phyloP scores from a whole-genome alignment of 2,113 vertebrate genomes.

The Prunella himalayana region DNA sequence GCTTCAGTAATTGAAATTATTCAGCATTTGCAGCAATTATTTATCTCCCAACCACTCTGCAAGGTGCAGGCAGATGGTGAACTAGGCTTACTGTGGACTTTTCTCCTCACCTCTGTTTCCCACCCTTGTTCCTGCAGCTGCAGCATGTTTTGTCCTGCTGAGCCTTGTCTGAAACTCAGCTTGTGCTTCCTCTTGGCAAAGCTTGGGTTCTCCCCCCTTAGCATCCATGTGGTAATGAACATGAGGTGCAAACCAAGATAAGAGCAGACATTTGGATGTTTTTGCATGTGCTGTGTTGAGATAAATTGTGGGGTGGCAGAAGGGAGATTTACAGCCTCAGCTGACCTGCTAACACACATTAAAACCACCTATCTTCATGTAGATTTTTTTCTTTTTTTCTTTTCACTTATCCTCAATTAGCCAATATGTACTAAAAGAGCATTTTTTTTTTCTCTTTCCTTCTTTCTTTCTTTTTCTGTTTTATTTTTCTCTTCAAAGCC shows the following conservation, averaged over 20 bases:
- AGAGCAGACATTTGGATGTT: slow-evolving; percentile 14
- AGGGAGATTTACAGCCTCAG: neutral
- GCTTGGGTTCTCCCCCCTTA: neutral
- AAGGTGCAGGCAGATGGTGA: neutral
- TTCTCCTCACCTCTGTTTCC: neutral
- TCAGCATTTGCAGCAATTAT: neutral
- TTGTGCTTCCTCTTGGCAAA: neutral
- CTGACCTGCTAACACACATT: slow-evolving; percentile 30
- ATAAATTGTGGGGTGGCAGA: neutral
- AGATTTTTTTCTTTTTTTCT: neutral
- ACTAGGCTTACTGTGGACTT: neutral
- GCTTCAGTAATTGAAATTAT: neutral
- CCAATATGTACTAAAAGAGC: neutral
- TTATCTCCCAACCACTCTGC: neutral
- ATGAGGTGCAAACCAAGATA: slow-evolving; percentile 44
- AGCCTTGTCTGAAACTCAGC: neutral
- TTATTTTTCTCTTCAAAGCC: fast-evolving
- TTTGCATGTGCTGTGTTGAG: neutral
- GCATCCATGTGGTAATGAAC: neutral
- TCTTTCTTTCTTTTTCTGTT: fast-evolving
- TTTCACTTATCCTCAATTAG: neutral
- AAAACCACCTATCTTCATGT: neutral
- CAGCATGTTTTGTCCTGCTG: neutral
- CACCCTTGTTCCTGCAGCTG: neutral
- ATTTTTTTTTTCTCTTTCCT: fast-evolving